Percentiles rank a stretch among this genome's conserved stretches.
phyloP scores from a whole-genome alignment of 2,888 invertebrate species.

The Apantesis nais region DNA sequence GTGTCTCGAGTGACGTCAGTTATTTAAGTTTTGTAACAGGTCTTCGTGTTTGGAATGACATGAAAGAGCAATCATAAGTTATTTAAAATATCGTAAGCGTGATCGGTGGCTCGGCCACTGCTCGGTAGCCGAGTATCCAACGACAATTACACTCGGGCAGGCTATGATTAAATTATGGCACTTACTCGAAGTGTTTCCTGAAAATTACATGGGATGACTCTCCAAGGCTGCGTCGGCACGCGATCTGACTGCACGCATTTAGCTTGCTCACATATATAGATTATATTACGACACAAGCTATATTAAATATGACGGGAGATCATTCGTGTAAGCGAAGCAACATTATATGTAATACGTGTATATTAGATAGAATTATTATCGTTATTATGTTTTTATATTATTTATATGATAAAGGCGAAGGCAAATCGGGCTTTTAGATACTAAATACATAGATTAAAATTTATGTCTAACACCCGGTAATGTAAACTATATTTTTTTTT shows the following conservation, averaged over 20 bases:
- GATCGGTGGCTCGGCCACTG: slow-evolving; percentile 44
- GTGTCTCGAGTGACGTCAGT: neutral
- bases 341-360: slow-evolving; percentile 1
- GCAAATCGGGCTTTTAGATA: neutral
- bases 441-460: neutral
- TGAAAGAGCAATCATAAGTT: slow-evolving; percentile 54
- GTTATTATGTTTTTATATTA: neutral
- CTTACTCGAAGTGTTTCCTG: slow-evolving; percentile 83
- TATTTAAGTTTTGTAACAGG: slow-evolving; percentile 9
- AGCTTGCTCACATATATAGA: slow-evolving; percentile 49
- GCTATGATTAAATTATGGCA: slow-evolving; percentile 85
- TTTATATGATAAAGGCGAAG: neutral
- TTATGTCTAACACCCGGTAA: neutral
- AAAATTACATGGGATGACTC: slow-evolving; percentile 84
- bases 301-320: slow-evolving; percentile 16
- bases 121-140: slow-evolving; percentile 79
- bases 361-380: slow-evolving; percentile 1
- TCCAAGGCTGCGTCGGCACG: slow-evolving; percentile 81
- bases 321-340: neutral
- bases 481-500: too few relatives aligned
- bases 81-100: slow-evolving; percentile 58
- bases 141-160: slow-evolving; percentile 80
- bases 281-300: slow-evolving; percentile 42
- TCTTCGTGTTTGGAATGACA: slow-evolving; percentile 45
- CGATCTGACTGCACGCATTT: slow-evolving; percentile 80